A percentile compares a stretch with the other conserved stretches of the same genome.
These are phyloP conservation scores for Diarsia mendica DNA, from an alignment of 2,888 invertebrate species.

Conservation along the genomic window DNA sequence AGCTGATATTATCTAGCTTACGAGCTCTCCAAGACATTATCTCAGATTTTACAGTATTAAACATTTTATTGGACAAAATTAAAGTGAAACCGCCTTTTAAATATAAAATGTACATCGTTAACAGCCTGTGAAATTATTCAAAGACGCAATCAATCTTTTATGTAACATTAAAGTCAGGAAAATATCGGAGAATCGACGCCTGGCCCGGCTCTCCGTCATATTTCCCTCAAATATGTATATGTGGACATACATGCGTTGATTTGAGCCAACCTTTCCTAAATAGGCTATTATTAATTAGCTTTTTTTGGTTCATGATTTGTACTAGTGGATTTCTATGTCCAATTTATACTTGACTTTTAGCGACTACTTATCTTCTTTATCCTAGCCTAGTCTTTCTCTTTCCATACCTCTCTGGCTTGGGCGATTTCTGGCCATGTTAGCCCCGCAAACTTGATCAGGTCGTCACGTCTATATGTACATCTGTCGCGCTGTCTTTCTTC, in stretches of 20 bases:
- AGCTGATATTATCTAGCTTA: too few species aligned
- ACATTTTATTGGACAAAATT: slow-evolving; percentile 25
- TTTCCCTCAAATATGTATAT: slow-evolving; percentile 42
- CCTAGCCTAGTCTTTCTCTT: too few species aligned
- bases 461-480: too few species aligned
- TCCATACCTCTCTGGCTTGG: too few species aligned
- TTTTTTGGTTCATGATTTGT: too few species aligned
- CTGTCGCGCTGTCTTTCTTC: too few species aligned
- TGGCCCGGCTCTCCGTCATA: slow-evolving; percentile 56
- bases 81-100: slow-evolving; percentile 18
- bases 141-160: slow-evolving; percentile 71
- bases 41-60: slow-evolving; percentile 2
- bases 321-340: too few species aligned
- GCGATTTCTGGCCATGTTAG: too few species aligned
- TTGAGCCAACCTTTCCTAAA: background rate
- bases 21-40: background rate
- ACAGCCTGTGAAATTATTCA: slow-evolving; percentile 51
- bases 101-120: slow-evolving; percentile 36
- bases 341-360: too few species aligned
- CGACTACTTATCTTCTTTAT: too few species aligned
- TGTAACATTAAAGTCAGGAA: slow-evolving; percentile 68
- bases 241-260: slow-evolving; percentile 11
- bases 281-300: background rate
- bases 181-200: slow-evolving; percentile 71
- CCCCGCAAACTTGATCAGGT: too few species aligned